These are phyloP conservation scores for Junco hyemalis DNA, from an alignment of 2,113 vertebrate genomes.

Conservation along the genomic window DNA sequence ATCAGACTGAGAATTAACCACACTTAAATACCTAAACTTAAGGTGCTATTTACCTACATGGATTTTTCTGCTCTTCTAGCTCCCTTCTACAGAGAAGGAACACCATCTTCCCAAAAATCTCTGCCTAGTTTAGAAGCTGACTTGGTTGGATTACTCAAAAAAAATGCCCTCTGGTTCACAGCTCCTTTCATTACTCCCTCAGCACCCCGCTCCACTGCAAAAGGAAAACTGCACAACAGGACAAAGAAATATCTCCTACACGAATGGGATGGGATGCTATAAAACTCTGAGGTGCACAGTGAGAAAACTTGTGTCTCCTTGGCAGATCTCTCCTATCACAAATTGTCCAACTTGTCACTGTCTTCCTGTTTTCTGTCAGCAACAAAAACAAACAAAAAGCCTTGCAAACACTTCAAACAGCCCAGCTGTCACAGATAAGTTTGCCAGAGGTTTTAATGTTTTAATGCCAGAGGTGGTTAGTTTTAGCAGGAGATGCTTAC, in stretches of 20 bases:
- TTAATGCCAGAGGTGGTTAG: not conserved
- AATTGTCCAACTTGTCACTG: not conserved
- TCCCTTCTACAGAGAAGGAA: not conserved
- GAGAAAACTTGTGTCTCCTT: not conserved
- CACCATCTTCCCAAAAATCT: not conserved
- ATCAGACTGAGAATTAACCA: not conserved
- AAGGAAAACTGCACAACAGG: not conserved
- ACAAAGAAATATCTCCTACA: not conserved
- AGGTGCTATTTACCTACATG: not conserved
- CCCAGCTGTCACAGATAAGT: not conserved
- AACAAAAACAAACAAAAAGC: not conserved
- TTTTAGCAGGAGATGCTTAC: not conserved
- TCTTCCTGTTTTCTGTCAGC: not conserved
- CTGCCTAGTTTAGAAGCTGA: not conserved
- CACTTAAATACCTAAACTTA: not conserved
- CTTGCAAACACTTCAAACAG: not conserved
- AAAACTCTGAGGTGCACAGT: not conserved
- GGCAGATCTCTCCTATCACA: not conserved
- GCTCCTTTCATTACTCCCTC: not conserved
- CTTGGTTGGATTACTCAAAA: not conserved
- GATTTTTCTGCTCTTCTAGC: not conserved
- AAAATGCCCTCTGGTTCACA: not conserved
- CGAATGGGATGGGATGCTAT: not conserved
- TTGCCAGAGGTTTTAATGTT: not conserved
- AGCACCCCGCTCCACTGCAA: not conserved